phyloP scores from a whole-genome alignment of 2,797 vertebrate genomes.

The Coendou prehensilis region DNA sequence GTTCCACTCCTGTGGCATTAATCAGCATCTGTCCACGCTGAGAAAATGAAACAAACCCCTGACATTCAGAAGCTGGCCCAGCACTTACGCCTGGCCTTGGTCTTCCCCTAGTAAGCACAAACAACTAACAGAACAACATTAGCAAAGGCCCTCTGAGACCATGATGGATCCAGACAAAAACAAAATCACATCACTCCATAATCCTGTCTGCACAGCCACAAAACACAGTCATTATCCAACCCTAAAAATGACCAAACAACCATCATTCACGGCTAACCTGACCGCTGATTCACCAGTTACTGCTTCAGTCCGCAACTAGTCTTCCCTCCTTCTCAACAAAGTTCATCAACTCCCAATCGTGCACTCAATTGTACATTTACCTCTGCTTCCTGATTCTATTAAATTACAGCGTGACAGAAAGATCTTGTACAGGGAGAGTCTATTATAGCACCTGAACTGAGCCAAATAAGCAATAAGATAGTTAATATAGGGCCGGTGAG shows the following conservation, averaged over 20 bases:
- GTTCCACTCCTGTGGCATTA: background rate
- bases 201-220: background rate
- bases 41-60: background rate
- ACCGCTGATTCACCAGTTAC: background rate
- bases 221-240: background rate
- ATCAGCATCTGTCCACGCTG: background rate
- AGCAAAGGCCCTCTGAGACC: background rate
- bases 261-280: background rate
- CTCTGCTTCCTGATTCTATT: background rate
- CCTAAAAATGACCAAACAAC: conserved; percentile 10
- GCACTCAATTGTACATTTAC: background rate
- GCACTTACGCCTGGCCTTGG: background rate
- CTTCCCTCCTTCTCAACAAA: conserved; percentile 19
- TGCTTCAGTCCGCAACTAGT: background rate
- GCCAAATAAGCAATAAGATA: conserved; percentile 63
- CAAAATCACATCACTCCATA: background rate
- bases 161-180: background rate
- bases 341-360: background rate
- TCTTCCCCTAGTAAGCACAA: conserved; percentile 12
- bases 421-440: background rate
- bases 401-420: conserved; percentile 12
- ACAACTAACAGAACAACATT: background rate
- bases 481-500: no score
- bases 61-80: background rate
- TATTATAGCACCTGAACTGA: conserved; percentile 44